Base-by-base conservation (phyloP, 1,140 invertebrate species). In the Probaryconus sp. region DNA sequence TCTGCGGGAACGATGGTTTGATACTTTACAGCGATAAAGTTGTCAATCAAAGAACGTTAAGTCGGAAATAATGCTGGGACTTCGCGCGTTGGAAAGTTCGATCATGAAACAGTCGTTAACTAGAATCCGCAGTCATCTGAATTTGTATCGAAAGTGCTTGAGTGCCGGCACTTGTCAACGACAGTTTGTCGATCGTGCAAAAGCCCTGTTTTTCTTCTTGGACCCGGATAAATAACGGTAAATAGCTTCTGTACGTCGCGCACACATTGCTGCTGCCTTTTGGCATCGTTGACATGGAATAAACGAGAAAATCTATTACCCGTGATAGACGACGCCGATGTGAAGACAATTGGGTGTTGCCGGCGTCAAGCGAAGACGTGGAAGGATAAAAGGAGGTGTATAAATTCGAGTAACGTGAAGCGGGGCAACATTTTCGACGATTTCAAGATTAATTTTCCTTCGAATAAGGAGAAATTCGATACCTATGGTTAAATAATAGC, bases 251-350 rank as follows among this genome's bases (percentile, higher is more conserved):
- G 76, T 78, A 69, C 56, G 77, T 73, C 58, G 64, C 5, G 50
- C 48, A 51, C 61, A 72, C 69, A 75, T 78, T 56, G 63, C 53
- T 56, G 63, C 53, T 17, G 35, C 55, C 76, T 74, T 78, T 79
- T 70, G 60, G 70, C 76, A 72, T 71, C 71, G 50, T 31, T 68
- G 72, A 76, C 68, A 63, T 43, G 50, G 65, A 78, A 76, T 71
- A 73, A 78, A 76, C 68, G 75, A 76, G 71, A 48, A 77, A 77
- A 77, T 79, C 64, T 71, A 73, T 79, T 68, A 58, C 28, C 20
- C 55, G 64, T 65, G 74, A 77, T 69, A 69, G 64, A 72, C 65
- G 64, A 75, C 53, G 55, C 65, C 72, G 53, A 61, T 61, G 65
- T 30, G 65, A 64, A 67, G 72, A 75, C 56, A 75, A 75, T 65